Evolutionary conservation across 2,797 vertebrate species (phyloP), one percentile per base, ranked within the genome.

Genomic region (Erethizon dorsatum): DNA sequence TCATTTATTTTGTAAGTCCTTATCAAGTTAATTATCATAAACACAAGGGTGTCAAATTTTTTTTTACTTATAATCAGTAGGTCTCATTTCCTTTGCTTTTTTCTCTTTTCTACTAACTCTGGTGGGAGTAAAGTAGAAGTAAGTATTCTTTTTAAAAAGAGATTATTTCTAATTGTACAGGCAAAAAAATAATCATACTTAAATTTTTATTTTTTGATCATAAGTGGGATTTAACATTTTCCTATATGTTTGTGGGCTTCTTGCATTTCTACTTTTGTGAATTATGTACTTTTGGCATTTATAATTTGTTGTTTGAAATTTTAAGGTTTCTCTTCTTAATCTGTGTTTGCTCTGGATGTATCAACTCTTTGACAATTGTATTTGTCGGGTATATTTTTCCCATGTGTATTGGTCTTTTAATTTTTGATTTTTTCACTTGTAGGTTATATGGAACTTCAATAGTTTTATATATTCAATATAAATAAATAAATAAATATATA

Each of bases 241-340:
- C 45, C 7, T 20, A 28, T 56, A 31, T 78, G 65, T 20, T 96
- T 91, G 18, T 69, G 86, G 83, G 14, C n/a, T 83, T 15, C 83
- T 67, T 86, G 26, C 33, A 20, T 83, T 93, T 87, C 31, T 80
- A 26, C 37, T 90, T 96, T 88, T 83, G 45, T 79, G 56, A 88
- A 83, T 75, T 90, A 78, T 67, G 18, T 85, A 47, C 69, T 88
- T 83, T 26, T 80, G 45, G 9, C n/a, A 75, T 78, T 96, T 83
- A n/a, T 33, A 78, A 83, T 77, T 89, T 93, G 57, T 87, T 93
- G 67, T 83, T 54, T 83, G 41, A 65, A 65, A 92, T 52, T 82
- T 95, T 65, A 93, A 63, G 12, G 12, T 52, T 95, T 95, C 91
- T 96, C 73, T 86, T 93, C 75, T n/a, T 45, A 91, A 87, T 88